Percentiles rank a stretch among this genome's conserved stretches.
Evolutionary conservation across 2,888 invertebrate genomes (phyloP).

Genomic region (Diarsia mendica): DNA sequence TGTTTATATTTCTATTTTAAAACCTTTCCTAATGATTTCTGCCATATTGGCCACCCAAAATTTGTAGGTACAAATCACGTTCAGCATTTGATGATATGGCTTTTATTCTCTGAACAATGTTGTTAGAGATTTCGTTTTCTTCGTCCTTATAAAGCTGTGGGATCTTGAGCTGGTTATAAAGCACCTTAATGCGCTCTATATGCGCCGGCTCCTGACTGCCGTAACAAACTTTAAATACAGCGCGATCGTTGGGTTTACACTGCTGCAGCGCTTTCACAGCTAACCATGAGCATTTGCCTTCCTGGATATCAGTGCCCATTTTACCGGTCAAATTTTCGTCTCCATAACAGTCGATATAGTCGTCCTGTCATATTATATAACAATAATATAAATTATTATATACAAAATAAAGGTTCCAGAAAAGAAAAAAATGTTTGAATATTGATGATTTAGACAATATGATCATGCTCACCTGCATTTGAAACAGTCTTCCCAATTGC

Average conservation of each 20-base stretch:
- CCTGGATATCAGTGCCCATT: conserved; percentile 96
- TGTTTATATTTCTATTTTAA: background rate
- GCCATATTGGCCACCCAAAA: conserved; percentile 93
- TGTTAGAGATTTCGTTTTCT: conserved; percentile 93
- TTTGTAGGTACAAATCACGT: conserved; percentile 93
- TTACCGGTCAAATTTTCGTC: conserved; percentile 96
- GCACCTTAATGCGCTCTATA: conserved; percentile 84
- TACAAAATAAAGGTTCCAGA: background rate
- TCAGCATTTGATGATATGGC: conserved; percentile 75
- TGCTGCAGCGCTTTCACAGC: conserved; percentile 95
- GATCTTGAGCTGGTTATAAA: conserved; percentile 92
- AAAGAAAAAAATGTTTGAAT: background rate
- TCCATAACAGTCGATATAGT: conserved; percentile 96
- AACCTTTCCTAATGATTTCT: conserved; percentile 60
- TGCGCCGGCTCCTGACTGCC: conserved; percentile 92
- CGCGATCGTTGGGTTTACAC: conserved; percentile 91
- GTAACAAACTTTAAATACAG: conserved; percentile 92
- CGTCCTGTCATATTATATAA: conserved; percentile 91
- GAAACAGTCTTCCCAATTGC: conserved; percentile 97
- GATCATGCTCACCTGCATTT: conserved; percentile 93
- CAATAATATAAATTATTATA: background rate
- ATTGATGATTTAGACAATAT: background rate
- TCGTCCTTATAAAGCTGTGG: conserved; percentile 93
- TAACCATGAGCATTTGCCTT: conserved; percentile 98
- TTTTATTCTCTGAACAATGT: conserved; percentile 85